Conservation (phyloP, 2,888 invertebrate genomes). For the Papilio demoleus region DNA sequence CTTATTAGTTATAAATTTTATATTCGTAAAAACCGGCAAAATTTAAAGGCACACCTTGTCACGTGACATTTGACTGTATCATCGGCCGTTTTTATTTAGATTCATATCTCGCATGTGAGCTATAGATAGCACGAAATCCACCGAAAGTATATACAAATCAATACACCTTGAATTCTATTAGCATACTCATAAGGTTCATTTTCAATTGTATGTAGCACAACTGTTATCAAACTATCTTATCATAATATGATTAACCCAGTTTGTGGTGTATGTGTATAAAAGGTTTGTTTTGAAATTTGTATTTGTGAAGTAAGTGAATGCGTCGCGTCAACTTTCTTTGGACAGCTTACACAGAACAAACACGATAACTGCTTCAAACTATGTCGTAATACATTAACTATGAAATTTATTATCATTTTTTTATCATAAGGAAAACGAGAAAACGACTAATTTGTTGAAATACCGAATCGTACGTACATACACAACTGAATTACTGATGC, state of each 20-base stretch:
- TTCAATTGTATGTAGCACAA: not conserved
- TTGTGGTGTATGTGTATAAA: conserved; percentile 51
- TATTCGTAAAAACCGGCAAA: conserved; percentile 14
- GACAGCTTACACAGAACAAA: conserved; percentile 44
- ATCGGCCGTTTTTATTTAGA: conserved; percentile 35
- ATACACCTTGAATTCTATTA: not conserved
- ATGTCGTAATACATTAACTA: not conserved
- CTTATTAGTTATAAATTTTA: not conserved
- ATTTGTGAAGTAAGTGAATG: conserved; percentile 62
- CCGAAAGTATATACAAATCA: not conserved
- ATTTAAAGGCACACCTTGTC: conserved; percentile 21
- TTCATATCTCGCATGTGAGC: conserved; percentile 30
- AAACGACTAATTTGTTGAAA: too few relatives aligned
- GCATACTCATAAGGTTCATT: not conserved
- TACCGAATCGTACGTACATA: too few relatives aligned
- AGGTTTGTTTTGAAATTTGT: conserved; percentile 64
- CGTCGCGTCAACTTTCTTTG: conserved; percentile 51
- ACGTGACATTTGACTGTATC: conserved; percentile 23
- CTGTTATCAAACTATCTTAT: conserved; percentile 64
- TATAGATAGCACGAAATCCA: conserved; percentile 32
- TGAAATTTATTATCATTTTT: not conserved
- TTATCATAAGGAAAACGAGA: too few relatives aligned
- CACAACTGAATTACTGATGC: too few relatives aligned
- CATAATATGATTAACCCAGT: conserved; percentile 70
- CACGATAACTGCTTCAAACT: conserved; percentile 36